phyloP scores from a whole-genome alignment of 2,888 invertebrate genomes.

The Seira musarum region DNA sequence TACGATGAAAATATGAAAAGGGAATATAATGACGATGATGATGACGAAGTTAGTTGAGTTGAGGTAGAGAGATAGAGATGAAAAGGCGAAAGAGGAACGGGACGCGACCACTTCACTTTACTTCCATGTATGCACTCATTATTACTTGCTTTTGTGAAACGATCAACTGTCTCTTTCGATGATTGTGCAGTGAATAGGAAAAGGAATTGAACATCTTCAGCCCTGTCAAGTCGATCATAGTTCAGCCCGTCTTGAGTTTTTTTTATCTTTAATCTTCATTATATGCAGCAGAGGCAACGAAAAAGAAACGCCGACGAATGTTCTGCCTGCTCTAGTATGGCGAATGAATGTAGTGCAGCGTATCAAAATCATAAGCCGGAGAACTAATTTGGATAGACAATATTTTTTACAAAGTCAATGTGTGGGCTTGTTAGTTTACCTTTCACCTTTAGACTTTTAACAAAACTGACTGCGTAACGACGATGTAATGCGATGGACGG shows the following conservation, averaged over 20 bases:
- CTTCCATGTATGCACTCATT: no score
- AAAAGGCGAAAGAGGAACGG: no score
- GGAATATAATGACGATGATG: no score
- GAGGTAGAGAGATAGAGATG: no score
- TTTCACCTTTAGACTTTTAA: no score
- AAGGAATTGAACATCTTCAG: slow-evolving; percentile 40
- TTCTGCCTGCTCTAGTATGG: background rate
- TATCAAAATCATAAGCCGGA: background rate
- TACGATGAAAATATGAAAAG: no score
- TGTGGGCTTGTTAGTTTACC: background rate
- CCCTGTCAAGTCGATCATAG: slow-evolving; percentile 46
- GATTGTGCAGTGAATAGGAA: slow-evolving; percentile 36
- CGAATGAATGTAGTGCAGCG: background rate
- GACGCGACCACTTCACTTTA: no score
- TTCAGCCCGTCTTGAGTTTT: slow-evolving; percentile 41
- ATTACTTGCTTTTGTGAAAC: slow-evolving; percentile 29
- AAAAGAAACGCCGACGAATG: background rate
- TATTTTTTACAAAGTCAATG: slow-evolving; percentile 4
- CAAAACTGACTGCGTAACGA: no score
- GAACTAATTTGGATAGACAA: background rate
- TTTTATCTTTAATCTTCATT: slow-evolving; percentile 29
- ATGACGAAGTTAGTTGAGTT: no score
- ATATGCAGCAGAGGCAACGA: background rate
- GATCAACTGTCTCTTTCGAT: slow-evolving; percentile 49
- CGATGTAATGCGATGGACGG: no score